These are phyloP conservation scores for Columbina picui DNA, from an alignment of 2,113 vertebrate genomes.

Conservation along the genomic window DNA sequence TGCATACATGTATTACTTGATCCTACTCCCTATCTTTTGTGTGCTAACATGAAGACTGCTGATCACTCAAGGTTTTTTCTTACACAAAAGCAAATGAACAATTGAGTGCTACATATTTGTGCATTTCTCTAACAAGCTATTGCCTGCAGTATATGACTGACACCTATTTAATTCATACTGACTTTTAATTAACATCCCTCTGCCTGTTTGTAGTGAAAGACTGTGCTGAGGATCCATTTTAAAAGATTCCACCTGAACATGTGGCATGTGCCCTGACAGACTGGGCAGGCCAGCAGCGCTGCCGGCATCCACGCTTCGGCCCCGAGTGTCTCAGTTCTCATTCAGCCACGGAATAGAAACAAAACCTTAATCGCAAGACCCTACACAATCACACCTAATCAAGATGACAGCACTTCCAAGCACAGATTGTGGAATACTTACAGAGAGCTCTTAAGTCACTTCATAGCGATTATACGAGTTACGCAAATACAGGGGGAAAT, in stretches of 20 bases:
- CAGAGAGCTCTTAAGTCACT: constrained; percentile 26
- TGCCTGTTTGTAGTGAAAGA: background rate
- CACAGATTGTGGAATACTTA: constrained; percentile 1
- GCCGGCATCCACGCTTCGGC: background rate
- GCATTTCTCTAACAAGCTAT: background rate
- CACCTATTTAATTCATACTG: background rate
- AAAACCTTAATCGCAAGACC: background rate
- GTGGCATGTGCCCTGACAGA: fast-evolving
- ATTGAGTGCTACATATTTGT: background rate
- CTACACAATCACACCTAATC: background rate
- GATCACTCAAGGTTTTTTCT: background rate
- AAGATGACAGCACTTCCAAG: constrained; percentile 51
- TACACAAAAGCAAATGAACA: fast-evolving
- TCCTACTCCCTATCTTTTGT: background rate
- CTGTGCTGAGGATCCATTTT: background rate
- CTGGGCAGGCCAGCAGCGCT: background rate
- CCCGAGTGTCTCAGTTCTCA: background rate
- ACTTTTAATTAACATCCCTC: background rate
- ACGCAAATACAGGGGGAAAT: constrained; percentile 17
- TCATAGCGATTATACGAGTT: background rate
- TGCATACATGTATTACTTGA: background rate
- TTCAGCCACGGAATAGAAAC: constrained; percentile 8
- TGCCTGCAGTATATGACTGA: background rate
- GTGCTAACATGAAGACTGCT: background rate
- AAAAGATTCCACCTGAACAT: background rate